Conservation (phyloP, 2,888 invertebrate genomes). For the Eupithecia exiguata region DNA sequence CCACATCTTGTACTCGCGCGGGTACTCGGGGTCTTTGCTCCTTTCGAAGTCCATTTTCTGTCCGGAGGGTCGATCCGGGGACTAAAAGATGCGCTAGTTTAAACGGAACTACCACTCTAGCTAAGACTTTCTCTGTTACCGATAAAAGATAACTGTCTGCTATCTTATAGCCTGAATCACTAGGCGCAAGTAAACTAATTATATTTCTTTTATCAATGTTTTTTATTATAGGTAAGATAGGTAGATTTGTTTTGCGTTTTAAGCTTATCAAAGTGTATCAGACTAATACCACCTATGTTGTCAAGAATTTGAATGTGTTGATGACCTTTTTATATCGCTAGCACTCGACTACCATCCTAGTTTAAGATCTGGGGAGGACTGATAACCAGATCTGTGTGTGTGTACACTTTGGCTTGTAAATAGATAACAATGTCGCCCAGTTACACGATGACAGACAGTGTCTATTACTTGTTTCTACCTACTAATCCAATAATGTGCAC, state of each 20-base stretch:
- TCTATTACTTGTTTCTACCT: too few relatives aligned
- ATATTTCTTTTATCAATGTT: background rate
- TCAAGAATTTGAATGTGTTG: background rate
- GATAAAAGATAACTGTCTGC: background rate
- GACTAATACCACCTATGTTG: background rate
- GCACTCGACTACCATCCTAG: background rate
- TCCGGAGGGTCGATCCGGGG: background rate
- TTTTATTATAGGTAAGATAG: too few relatives aligned
- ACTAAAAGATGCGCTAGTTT: background rate
- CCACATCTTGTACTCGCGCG: constrained; percentile 4
- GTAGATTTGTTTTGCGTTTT: background rate
- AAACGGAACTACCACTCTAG: background rate
- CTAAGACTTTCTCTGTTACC: background rate
- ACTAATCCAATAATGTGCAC: background rate
- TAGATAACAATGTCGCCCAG: too few relatives aligned
- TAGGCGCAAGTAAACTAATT: background rate
- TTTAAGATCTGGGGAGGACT: constrained; percentile 1
- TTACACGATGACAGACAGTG: too few relatives aligned
- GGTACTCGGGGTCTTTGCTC: constrained; percentile 2
- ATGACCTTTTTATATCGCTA: background rate
- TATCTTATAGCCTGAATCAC: background rate
- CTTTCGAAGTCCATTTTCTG: background rate
- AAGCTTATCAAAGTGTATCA: background rate
- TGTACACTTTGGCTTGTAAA: too few relatives aligned
- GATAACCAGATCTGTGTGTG: too few relatives aligned